Evolutionary conservation across 2,888 invertebrate genomes (phyloP).

Genomic region (Polylopha cassiicola): DNA sequence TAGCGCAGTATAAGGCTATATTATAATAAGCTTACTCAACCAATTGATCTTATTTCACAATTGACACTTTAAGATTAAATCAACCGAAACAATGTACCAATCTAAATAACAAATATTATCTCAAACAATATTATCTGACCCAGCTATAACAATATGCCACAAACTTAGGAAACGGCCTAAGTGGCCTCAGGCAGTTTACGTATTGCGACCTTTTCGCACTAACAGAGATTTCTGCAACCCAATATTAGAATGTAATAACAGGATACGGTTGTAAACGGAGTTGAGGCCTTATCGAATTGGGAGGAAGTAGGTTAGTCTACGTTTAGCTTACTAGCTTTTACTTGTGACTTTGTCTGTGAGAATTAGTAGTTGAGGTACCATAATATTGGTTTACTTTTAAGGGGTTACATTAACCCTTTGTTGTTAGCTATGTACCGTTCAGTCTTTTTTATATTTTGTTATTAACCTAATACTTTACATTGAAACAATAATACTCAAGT

Average conservation of each 20-base stretch:
- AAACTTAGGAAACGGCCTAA: constrained; percentile 30
- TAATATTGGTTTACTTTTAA: too few relatives aligned
- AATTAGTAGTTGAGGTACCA: too few relatives aligned
- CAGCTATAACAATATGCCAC: constrained; percentile 26
- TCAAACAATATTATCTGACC: constrained; percentile 28
- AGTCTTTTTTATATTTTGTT: too few relatives aligned
- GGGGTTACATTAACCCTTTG: too few relatives aligned
- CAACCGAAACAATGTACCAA: constrained; percentile 15
- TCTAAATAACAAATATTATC: constrained; percentile 16
- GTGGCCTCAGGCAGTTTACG: constrained; percentile 29
- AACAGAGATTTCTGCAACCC: constrained; percentile 17
- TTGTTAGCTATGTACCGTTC: too few relatives aligned
- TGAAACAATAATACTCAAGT: too few relatives aligned
- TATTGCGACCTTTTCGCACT: constrained; percentile 31
- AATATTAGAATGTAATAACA: constrained; percentile 17
- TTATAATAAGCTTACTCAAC: too few relatives aligned
- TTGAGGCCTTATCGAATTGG: constrained; percentile 17
- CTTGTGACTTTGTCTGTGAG: too few relatives aligned
- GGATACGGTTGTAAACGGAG: constrained; percentile 7
- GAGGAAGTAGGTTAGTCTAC: too few relatives aligned
- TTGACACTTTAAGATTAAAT: constrained; percentile 6
- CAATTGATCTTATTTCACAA: neutral
- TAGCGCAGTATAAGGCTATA: too few relatives aligned
- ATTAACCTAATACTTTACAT: too few relatives aligned
- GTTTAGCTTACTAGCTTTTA: too few relatives aligned